Evolutionary conservation across 2,797 vertebrate genomes (phyloP).

Genomic region (Xerus rutilus): DNA sequence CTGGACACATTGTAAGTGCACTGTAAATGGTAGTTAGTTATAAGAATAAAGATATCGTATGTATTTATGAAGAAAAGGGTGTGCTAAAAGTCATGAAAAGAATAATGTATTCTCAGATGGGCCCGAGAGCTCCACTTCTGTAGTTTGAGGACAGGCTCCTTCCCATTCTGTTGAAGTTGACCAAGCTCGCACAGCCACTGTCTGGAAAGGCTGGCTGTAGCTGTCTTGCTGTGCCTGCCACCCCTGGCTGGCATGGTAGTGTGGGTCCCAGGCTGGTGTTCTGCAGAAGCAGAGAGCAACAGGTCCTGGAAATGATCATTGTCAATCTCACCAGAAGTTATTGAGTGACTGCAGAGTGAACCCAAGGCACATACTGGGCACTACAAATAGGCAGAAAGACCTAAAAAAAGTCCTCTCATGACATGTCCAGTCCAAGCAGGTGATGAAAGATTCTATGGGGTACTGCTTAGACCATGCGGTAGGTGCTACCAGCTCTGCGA

Average conservation of each 20-base stretch:
- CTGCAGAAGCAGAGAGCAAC: background rate
- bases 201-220: background rate
- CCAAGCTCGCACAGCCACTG: background rate
- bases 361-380: accelerated
- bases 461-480: background rate
- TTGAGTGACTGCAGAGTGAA: background rate
- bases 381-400: background rate
- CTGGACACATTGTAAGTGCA: background rate
- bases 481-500: no score
- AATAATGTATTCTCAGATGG: background rate
- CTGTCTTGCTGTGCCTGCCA: background rate
- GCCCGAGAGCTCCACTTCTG: background rate
- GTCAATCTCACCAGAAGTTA: background rate
- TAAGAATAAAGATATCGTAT: background rate
- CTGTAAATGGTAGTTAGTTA: background rate
- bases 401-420: background rate
- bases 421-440: background rate
- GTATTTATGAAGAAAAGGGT: background rate
- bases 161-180: background rate
- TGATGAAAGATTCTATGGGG: background rate
- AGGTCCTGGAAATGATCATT: background rate
- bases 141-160: background rate
- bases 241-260: background rate
- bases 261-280: background rate
- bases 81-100: background rate